These are phyloP conservation scores for Pterocles burchelli DNA, from an alignment of 2,113 vertebrate genomes.

Conservation along the genomic window DNA sequence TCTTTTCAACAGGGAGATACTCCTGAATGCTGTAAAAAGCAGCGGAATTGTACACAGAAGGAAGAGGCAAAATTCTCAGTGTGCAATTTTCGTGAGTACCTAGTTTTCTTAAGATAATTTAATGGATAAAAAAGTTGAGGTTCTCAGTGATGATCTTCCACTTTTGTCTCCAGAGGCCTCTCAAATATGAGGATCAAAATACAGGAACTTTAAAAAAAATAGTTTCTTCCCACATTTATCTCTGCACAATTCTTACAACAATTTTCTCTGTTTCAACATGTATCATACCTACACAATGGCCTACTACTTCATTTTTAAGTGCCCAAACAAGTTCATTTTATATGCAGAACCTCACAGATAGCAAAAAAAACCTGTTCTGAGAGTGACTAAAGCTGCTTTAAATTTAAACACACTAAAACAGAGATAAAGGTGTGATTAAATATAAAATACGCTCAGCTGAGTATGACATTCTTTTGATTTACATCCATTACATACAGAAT, in stretches of 20 bases:
- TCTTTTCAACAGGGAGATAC: not conserved
- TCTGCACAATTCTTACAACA: not conserved
- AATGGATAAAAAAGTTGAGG: not conserved
- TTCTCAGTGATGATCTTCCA: not conserved
- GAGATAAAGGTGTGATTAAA: not conserved
- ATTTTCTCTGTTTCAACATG: not conserved
- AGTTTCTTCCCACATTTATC: not conserved
- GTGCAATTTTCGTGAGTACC: fast-evolving
- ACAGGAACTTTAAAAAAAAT: not conserved
- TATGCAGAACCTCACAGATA: not conserved
- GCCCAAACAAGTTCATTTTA: not conserved
- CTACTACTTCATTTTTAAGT: not conserved
- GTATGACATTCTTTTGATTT: not conserved
- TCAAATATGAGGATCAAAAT: not conserved
- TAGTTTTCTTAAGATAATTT: not conserved
- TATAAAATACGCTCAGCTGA: not conserved
- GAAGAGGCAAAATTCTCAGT: not conserved
- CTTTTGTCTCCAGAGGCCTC: not conserved
- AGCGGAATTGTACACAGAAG: not conserved
- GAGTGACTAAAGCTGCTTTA: not conserved
- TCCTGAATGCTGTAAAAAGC: not conserved
- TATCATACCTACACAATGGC: not conserved
- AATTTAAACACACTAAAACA: not conserved
- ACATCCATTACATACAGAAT: not conserved
- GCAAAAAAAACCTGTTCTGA: not conserved